phyloP scores from a whole-genome alignment of 2,797 vertebrate species.

The Mormyrus proboscirostris region DNA sequence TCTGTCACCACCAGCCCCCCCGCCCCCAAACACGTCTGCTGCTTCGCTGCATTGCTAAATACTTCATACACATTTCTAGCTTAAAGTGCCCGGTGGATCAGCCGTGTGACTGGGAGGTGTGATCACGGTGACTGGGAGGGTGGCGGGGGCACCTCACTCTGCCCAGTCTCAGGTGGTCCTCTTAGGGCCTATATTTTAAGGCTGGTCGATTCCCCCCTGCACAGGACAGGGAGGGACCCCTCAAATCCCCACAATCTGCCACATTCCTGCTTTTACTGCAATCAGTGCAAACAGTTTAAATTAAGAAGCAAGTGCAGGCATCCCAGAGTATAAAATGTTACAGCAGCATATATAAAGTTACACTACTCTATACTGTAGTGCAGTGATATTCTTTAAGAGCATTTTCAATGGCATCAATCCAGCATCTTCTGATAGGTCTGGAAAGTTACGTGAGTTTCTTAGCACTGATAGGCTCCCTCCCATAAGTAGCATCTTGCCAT shows the following conservation, averaged over 20 bases:
- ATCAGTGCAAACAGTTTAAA: not conserved
- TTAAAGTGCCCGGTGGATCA: not conserved
- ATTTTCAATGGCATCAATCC: not conserved
- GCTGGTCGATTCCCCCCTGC: not conserved
- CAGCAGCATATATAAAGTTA: not conserved
- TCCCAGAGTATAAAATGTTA: not conserved
- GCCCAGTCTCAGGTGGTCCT: not conserved
- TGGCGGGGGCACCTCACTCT: not conserved
- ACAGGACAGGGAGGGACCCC: not conserved
- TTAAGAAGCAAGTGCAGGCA: not conserved
- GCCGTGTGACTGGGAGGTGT: not conserved
- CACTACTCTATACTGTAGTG: not conserved
- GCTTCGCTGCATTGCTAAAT: not conserved
- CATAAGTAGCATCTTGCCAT: not conserved
- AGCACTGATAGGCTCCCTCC: not conserved
- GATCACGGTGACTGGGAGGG: not conserved
- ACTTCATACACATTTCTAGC: not conserved
- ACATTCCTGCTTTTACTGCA: not conserved
- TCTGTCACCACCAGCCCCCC: not conserved
- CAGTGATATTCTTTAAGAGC: constrained; percentile 10
- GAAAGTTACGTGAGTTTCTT: not conserved
- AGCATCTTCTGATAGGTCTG: not conserved
- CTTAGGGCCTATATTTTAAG: not conserved
- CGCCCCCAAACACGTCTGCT: not conserved
- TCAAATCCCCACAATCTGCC: not conserved